A percentile compares a stretch with the other conserved stretches of the same genome.
Conservation (phyloP, 2,113 vertebrate species). For the Macrotus californicus region DNA sequence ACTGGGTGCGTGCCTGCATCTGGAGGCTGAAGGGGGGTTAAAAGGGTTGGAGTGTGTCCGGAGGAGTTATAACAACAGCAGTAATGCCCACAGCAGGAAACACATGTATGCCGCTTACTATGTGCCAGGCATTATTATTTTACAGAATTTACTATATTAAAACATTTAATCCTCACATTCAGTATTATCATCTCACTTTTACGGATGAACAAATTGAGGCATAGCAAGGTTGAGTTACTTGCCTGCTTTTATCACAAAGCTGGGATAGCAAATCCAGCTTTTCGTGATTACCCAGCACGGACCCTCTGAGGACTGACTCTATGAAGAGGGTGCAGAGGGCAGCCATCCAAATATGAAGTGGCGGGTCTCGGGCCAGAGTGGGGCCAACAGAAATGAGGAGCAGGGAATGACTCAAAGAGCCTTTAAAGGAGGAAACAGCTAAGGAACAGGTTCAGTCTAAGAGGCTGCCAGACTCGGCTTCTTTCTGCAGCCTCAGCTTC, state of each 20-base stretch:
- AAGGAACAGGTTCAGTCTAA: neutral
- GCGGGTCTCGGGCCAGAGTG: neutral
- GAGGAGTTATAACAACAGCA: neutral
- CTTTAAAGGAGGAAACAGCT: neutral
- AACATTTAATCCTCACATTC: neutral
- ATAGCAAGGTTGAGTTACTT: neutral
- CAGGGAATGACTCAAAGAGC: neutral
- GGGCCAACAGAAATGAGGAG: neutral
- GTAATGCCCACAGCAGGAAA: neutral
- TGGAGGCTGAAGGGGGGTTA: no score
- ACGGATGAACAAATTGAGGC: neutral
- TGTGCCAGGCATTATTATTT: neutral
- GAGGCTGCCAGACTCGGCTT: neutral
- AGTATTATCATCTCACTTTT: neutral
- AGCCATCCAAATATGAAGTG: neutral
- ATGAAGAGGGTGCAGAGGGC: neutral
- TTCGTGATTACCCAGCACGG: neutral
- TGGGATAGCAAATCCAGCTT: neutral
- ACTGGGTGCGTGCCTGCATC: neutral
- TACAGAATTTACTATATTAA: neutral
- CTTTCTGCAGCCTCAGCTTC: neutral
- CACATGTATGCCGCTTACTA: neutral
- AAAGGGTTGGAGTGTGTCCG: accelerated
- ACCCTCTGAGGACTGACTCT: neutral
- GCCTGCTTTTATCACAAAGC: neutral